phyloP scores from a whole-genome alignment of 2,797 vertebrate genomes.

The Hydrocynus forskahlii region DNA sequence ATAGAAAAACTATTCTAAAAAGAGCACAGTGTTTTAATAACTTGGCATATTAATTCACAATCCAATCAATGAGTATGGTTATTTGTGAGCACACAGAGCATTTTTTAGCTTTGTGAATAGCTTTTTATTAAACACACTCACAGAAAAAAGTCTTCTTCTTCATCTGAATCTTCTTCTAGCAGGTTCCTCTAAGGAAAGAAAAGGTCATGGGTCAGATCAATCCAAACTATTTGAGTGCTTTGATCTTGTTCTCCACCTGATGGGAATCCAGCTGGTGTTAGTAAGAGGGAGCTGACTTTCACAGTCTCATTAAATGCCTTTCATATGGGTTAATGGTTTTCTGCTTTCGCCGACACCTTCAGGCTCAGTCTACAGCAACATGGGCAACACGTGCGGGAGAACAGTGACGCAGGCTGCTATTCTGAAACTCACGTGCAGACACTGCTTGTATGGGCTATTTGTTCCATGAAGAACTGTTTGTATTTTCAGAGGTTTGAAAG shows the following conservation, averaged over 20 bases:
- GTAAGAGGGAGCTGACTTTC: constrained; percentile 5
- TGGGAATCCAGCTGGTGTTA: not conserved
- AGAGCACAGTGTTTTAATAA: too few species aligned
- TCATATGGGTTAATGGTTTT: constrained; percentile 3
- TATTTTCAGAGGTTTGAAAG: not conserved
- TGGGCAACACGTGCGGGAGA: not conserved
- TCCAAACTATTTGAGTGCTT: not conserved
- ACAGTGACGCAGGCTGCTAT: not conserved
- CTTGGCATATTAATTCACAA: too few species aligned
- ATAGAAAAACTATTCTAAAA: too few species aligned
- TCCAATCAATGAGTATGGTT: too few species aligned
- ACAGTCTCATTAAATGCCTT: constrained; percentile 15
- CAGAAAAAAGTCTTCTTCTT: constrained; percentile 98
- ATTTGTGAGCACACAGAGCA: too few species aligned
- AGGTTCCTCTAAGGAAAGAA: constrained; percentile 88
- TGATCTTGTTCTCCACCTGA: constrained; percentile 2
- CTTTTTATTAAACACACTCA: constrained; percentile 74
- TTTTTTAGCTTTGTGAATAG: too few species aligned
- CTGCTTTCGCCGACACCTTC: not conserved
- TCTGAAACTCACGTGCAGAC: constrained; percentile 17
- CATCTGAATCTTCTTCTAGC: constrained; percentile 96
- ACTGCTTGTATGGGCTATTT: not conserved
- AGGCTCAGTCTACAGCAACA: not conserved
- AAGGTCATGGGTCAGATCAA: constrained; percentile 47
- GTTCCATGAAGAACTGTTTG: constrained; percentile 19